These are phyloP conservation scores for Microtus oregoni DNA, from an alignment of 2,113 vertebrate genomes.

Conservation along the genomic window DNA sequence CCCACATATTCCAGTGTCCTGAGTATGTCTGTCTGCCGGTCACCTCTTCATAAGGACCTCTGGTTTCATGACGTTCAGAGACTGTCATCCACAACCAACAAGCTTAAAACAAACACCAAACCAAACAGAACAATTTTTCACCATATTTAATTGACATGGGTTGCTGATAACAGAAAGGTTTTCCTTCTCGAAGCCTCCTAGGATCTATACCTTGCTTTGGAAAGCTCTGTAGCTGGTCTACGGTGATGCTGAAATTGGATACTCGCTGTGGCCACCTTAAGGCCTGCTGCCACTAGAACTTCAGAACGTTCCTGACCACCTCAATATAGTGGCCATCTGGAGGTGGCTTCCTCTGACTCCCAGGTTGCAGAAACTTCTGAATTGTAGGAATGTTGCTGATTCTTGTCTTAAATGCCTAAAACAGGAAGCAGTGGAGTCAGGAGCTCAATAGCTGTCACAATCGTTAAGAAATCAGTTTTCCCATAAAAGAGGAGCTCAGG, in stretches of 20 bases:
- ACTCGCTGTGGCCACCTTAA: accelerated
- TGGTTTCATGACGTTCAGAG: background rate
- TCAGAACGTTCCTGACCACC: slow-evolving; percentile 82
- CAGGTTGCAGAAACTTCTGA: slow-evolving; percentile 91
- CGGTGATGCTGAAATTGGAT: accelerated
- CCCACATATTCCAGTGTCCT: background rate
- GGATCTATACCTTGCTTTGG: background rate
- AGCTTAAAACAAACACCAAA: background rate
- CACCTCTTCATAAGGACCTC: background rate
- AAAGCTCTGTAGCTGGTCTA: background rate
- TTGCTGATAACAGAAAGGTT: background rate
- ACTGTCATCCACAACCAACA: background rate
- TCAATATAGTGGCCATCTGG: slow-evolving; percentile 84
- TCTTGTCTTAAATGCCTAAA: slow-evolving; percentile 93
- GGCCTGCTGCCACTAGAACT: slow-evolving; percentile 39
- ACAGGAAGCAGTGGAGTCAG: slow-evolving; percentile 62
- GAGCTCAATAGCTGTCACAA: background rate
- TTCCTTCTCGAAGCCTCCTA: background rate
- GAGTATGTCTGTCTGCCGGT: background rate
- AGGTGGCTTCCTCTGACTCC: slow-evolving; percentile 91
- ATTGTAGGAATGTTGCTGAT: slow-evolving; percentile 88
- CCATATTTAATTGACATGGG: slow-evolving; percentile 36
- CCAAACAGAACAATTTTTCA: background rate
- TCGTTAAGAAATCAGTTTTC: background rate
- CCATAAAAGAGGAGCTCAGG: background rate